Evolutionary conservation across 2,797 vertebrate species (phyloP).

Genomic region (Pseudomugil gertrudae): DNA sequence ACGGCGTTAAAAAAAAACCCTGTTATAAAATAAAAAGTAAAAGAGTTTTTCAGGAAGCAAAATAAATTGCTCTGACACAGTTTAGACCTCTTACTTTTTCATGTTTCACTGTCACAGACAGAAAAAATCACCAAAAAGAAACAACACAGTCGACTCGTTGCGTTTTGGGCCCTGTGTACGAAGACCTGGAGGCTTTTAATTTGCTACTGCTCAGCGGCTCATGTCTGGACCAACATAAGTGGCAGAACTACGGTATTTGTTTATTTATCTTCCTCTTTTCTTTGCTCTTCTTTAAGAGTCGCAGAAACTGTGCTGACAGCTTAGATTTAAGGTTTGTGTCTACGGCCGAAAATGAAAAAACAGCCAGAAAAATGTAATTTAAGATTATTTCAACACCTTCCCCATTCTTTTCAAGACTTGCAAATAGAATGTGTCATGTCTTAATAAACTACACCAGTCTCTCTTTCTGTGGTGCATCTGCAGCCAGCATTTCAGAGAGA

Average conservation of each 20-base stretch:
- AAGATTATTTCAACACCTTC: neutral
- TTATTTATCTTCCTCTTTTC: neutral
- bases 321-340: neutral
- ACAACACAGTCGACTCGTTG: neutral
- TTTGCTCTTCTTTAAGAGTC: neutral
- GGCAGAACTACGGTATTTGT: neutral
- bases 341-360: neutral
- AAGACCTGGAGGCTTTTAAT: neutral
- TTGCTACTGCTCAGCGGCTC: neutral
- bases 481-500: conserved; percentile 15
- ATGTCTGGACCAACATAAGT: conserved; percentile 2
- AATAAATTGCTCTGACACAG: neutral
- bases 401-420: neutral
- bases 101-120: neutral
- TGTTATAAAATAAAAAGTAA: neutral
- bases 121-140: neutral
- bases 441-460: neutral
- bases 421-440: neutral
- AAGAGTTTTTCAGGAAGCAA: neutral
- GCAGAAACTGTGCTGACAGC: conserved; percentile 3
- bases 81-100: neutral
- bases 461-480: conserved; percentile 1
- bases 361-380: neutral
- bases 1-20: neutral
- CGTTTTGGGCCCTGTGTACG: neutral